phyloP scores from a whole-genome alignment of 2,888 invertebrate genomes.

The Iphiclides podalirius region DNA sequence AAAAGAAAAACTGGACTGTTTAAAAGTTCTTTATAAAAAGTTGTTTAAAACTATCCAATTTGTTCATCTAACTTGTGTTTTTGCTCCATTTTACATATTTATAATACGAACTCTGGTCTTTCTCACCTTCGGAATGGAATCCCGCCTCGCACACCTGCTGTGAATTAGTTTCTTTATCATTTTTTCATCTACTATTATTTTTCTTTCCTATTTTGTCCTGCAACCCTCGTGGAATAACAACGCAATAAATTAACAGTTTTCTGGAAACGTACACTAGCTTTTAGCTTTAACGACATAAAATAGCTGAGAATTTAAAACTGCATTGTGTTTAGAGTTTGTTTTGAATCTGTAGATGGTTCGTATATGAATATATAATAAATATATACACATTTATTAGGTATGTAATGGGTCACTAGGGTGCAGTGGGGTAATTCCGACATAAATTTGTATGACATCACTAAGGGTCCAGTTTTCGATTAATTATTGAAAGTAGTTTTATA shows the following conservation, averaged over 20 bases:
- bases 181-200: slow-evolving; percentile 27
- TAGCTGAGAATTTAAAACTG: slow-evolving; percentile 16
- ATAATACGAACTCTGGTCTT: no score
- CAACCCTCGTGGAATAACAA: slow-evolving; percentile 38
- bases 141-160: slow-evolving; percentile 16
- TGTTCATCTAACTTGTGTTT: no score
- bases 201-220: slow-evolving; percentile 24
- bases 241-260: slow-evolving; percentile 45
- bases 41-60: no score
- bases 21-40: no score
- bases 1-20: no score
- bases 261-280: slow-evolving; percentile 30
- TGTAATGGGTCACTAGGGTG: no score
- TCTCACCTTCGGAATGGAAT: neutral
- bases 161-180: slow-evolving; percentile 25
- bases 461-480: no score
- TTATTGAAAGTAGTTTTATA: no score
- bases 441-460: no score
- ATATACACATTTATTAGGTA: no score
- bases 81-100: no score
- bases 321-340: neutral
- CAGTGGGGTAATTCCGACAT: no score
- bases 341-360: neutral
- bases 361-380: slow-evolving; percentile 15
- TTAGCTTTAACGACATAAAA: slow-evolving; percentile 19